These are phyloP conservation scores for Pachliopta kotzebuea DNA, from an alignment of 2,888 invertebrate species.

Conservation along the genomic window DNA sequence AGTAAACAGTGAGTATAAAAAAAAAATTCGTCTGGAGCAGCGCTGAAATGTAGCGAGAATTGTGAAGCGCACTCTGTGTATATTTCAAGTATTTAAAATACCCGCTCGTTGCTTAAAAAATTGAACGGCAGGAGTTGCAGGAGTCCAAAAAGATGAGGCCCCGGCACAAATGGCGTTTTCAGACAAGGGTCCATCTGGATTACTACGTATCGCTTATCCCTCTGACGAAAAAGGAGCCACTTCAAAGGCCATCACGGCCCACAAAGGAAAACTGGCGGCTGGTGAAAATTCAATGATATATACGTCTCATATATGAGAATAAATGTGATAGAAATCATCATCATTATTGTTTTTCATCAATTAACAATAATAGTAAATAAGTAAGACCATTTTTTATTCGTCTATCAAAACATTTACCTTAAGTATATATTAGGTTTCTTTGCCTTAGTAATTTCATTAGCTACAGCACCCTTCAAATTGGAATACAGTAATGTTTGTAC, in stretches of 20 bases:
- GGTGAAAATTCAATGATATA: conserved; percentile 18
- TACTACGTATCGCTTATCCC: conserved; percentile 26
- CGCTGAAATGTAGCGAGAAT: conserved; percentile 17
- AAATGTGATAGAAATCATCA: too few relatives aligned
- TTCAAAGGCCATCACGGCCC: conserved; percentile 26
- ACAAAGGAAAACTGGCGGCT: conserved; percentile 19
- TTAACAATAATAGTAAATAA: too few relatives aligned
- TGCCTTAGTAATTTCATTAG: too few relatives aligned
- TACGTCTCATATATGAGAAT: too few relatives aligned
- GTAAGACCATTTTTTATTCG: too few relatives aligned
- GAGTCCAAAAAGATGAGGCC: conserved; percentile 27
- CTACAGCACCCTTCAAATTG: too few relatives aligned
- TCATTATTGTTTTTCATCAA: too few relatives aligned
- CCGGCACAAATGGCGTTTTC: conserved; percentile 26
- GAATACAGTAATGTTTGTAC: too few relatives aligned
- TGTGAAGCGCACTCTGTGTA: conserved; percentile 2
- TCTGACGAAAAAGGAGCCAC: conserved; percentile 19
- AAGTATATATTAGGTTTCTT: too few relatives aligned
- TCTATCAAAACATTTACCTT: too few relatives aligned
- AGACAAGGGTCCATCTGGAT: conserved; percentile 26
- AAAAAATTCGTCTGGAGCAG: conserved; percentile 19
- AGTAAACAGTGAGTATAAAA: conserved; percentile 21
- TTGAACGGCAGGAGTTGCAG: conserved; percentile 22
- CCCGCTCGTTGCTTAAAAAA: conserved; percentile 21
- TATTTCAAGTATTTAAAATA: conserved; percentile 26